These are phyloP conservation scores for Xiphias gladius DNA, from an alignment of 2,113 vertebrate genomes.

Conservation along the genomic window DNA sequence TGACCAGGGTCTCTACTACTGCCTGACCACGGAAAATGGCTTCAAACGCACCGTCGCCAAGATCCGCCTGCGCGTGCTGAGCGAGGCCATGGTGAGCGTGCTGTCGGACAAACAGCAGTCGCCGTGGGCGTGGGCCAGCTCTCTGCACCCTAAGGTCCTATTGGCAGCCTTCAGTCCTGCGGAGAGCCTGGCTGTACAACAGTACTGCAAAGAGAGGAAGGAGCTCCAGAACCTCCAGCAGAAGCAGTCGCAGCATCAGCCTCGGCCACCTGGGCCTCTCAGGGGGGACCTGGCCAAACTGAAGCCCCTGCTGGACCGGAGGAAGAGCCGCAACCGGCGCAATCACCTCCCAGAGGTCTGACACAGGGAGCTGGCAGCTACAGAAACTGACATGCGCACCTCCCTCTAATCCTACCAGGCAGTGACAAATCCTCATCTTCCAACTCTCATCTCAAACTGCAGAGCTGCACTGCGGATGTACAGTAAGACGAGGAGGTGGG, in stretches of 20 bases:
- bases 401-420: constrained; percentile 24
- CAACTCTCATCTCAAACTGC: constrained; percentile 49
- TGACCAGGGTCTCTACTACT: constrained; percentile 95
- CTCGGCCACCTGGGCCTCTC: constrained; percentile 68
- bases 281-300: constrained; percentile 95
- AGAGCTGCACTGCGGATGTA: constrained; percentile 42
- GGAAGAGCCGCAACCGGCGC: constrained; percentile 95
- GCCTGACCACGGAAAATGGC: constrained; percentile 93
- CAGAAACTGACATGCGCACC: constrained; percentile 21
- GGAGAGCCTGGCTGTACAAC: constrained; percentile 92
- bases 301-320: constrained; percentile 93
- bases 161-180: constrained; percentile 90
- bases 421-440: constrained; percentile 17
- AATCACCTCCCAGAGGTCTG: constrained; percentile 90
- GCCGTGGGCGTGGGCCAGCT: constrained; percentile 90
- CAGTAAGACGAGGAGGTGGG: constrained; percentile 34
- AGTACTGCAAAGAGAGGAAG: constrained; percentile 95
- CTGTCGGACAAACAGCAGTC: constrained; percentile 91
- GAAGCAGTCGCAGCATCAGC: constrained; percentile 54
- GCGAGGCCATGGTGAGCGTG: constrained; percentile 87
- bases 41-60: constrained; percentile 97
- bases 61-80: constrained; percentile 93
- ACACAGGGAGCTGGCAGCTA: constrained; percentile 40
- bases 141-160: constrained; percentile 90
- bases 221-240: constrained; percentile 85